These are phyloP conservation scores for Panagrolaimus sp. DNA, from an alignment of 1,140 invertebrate genomes.

Conservation along the genomic window DNA sequence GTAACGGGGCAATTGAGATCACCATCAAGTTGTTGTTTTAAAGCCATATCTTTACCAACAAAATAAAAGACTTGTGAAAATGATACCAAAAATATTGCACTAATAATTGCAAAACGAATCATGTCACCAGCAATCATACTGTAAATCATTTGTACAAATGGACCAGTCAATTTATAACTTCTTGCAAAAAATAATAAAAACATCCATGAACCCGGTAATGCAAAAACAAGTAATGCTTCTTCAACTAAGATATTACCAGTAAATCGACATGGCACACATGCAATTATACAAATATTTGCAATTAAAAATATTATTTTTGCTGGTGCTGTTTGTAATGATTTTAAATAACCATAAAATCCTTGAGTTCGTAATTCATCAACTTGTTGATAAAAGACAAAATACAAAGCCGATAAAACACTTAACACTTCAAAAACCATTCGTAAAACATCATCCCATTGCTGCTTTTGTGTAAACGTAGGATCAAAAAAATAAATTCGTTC, in stretches of 20 bases:
- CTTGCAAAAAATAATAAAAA: slow-evolving; percentile 97
- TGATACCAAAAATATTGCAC: slow-evolving; percentile 80
- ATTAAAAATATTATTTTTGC: slow-evolving; percentile 86
- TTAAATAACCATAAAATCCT: slow-evolving; percentile 78
- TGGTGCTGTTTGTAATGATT: slow-evolving; percentile 78
- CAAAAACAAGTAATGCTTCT: slow-evolving; percentile 81
- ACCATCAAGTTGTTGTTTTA: slow-evolving; percentile 67
- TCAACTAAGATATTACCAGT: slow-evolving; percentile 71
- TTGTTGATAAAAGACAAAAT: slow-evolving; percentile 82
- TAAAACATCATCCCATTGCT: slow-evolving; percentile 59
- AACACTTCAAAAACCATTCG: slow-evolving; percentile 69
- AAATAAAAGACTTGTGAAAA: slow-evolving; percentile 96
- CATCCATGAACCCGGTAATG: slow-evolving; percentile 90
- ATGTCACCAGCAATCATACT: slow-evolving; percentile 95
- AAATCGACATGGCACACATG: slow-evolving; percentile 81
- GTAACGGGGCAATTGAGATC: slow-evolving; percentile 50
- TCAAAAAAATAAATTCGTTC: slow-evolving; percentile 61
- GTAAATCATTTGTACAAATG: slow-evolving; percentile 97
- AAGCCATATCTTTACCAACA: slow-evolving; percentile 73
- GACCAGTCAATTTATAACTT: slow-evolving; percentile 82
- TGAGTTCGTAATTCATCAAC: slow-evolving; percentile 87
- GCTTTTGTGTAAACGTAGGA: slow-evolving; percentile 21
- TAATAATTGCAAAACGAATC: slow-evolving; percentile 93
- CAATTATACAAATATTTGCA: slow-evolving; percentile 82
- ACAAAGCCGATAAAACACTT: slow-evolving; percentile 75